These are phyloP conservation scores for Xyrauchen texanus DNA, from an alignment of 2,113 vertebrate genomes.

Conservation along the genomic window DNA sequence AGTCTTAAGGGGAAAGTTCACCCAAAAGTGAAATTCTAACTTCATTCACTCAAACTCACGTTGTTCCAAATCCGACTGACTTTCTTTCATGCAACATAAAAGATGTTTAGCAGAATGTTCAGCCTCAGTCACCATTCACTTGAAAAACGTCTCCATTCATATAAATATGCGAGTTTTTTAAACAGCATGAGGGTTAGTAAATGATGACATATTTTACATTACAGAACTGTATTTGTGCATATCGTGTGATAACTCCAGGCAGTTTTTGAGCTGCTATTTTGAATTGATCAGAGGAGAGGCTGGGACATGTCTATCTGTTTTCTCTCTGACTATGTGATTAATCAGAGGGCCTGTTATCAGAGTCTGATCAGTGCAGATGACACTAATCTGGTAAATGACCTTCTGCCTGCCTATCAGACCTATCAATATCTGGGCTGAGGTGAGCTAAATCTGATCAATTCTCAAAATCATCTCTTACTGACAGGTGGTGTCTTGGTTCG, in stretches of 20 bases:
- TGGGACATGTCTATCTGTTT: slow-evolving; percentile 16
- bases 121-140: too few relatives aligned
- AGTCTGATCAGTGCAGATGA: slow-evolving; percentile 54
- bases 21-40: too few relatives aligned
- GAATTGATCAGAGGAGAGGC: neutral
- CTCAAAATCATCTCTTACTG: slow-evolving; percentile 42
- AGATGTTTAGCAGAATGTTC: too few relatives aligned
- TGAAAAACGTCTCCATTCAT: too few relatives aligned
- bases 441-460: slow-evolving; percentile 47
- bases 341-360: slow-evolving; percentile 56
- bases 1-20: too few relatives aligned
- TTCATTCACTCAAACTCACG: too few relatives aligned
- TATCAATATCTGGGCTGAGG: slow-evolving; percentile 41
- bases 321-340: slow-evolving; percentile 44
- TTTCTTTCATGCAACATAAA: too few relatives aligned
- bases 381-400: slow-evolving; percentile 56
- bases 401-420: slow-evolving; percentile 42
- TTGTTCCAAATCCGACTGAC: too few relatives aligned
- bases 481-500: neutral
- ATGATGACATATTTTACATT: too few relatives aligned
- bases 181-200: too few relatives aligned
- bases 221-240: neutral
- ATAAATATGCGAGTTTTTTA: too few relatives aligned
- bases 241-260: neutral
- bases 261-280: neutral